These are phyloP conservation scores for Limanda limanda DNA, from an alignment of 2,113 vertebrate species.

Conservation along the genomic window DNA sequence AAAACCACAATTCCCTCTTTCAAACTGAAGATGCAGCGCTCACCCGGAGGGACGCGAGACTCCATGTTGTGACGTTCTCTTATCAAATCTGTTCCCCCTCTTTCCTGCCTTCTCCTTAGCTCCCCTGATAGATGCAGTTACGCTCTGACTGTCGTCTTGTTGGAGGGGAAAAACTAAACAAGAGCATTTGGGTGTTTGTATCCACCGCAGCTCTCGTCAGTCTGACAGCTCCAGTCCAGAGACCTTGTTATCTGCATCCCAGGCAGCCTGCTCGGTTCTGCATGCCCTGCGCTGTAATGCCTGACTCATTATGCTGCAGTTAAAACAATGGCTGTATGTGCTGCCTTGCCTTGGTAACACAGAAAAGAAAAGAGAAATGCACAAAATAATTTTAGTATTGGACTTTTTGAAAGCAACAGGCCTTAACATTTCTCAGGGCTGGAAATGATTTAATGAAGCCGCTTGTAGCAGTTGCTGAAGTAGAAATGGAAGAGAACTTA, in stretches of 20 bases:
- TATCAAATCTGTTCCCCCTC: constrained; percentile 25
- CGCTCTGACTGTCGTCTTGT: constrained; percentile 25
- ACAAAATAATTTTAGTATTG: constrained; percentile 54
- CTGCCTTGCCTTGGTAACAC: constrained; percentile 69
- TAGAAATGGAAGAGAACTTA: constrained; percentile 19
- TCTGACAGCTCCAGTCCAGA: constrained; percentile 43
- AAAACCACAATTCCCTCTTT: constrained; percentile 72
- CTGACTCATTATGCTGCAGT: constrained; percentile 59
- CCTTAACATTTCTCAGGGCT: constrained; percentile 27
- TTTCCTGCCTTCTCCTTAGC: constrained; percentile 25
- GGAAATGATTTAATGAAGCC: constrained; percentile 32
- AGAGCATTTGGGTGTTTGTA: constrained; percentile 31
- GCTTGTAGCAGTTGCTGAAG: constrained; percentile 31
- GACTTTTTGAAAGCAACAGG: constrained; percentile 24
- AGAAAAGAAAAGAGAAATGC: background rate
- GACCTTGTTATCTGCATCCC: constrained; percentile 50
- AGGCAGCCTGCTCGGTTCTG: constrained; percentile 61
- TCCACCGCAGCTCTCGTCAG: constrained; percentile 38
- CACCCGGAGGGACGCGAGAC: constrained; percentile 43
- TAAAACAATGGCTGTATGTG: constrained; percentile 57
- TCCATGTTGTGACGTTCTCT: constrained; percentile 19
- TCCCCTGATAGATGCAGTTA: constrained; percentile 12
- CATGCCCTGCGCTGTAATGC: constrained; percentile 66
- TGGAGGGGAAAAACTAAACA: constrained; percentile 21
- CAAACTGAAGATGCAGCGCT: constrained; percentile 68